Evolutionary conservation across 2,797 vertebrate species (phyloP).

Genomic region (Enteromius afrohamiltoni): DNA sequence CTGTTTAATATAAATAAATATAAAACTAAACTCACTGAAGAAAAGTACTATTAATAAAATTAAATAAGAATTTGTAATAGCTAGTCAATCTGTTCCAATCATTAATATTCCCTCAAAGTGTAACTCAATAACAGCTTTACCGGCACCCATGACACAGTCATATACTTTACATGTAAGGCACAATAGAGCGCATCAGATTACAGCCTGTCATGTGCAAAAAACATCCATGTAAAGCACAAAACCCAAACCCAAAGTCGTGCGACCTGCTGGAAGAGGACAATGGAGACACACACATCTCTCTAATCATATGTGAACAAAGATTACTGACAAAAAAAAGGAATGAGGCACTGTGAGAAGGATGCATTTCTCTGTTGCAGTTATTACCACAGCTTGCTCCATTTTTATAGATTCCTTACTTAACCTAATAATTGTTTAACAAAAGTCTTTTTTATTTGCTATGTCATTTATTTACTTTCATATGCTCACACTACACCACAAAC

Average conservation of each 20-base stretch:
- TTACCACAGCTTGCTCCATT: not conserved
- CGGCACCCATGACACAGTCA: not conserved
- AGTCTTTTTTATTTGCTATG: not conserved
- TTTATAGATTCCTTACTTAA: constrained; percentile 2
- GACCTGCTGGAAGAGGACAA: not conserved
- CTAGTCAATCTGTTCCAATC: constrained; percentile 25
- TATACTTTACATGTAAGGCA: constrained; percentile 40
- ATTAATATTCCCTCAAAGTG: constrained; percentile 17
- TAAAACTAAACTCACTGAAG: not conserved
- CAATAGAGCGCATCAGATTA: constrained; percentile 35
- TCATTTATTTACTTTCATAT: not conserved
- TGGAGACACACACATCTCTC: not conserved
- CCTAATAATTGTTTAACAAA: not conserved
- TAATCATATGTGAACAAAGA: constrained; percentile 7
- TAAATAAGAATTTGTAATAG: constrained; percentile 12
- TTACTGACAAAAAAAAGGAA: not conserved
- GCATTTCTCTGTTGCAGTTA: not conserved
- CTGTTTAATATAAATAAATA: not conserved
- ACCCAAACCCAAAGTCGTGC: not conserved
- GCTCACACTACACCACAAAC: not conserved
- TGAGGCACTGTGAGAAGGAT: not conserved
- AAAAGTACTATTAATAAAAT: not conserved
- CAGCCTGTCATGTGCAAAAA: constrained; percentile 8
- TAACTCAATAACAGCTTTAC: constrained; percentile 11
- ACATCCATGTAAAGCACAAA: constrained; percentile 18